Evolutionary conservation across 2,797 vertebrate species (phyloP).

Genomic region (Chromis chromis): DNA sequence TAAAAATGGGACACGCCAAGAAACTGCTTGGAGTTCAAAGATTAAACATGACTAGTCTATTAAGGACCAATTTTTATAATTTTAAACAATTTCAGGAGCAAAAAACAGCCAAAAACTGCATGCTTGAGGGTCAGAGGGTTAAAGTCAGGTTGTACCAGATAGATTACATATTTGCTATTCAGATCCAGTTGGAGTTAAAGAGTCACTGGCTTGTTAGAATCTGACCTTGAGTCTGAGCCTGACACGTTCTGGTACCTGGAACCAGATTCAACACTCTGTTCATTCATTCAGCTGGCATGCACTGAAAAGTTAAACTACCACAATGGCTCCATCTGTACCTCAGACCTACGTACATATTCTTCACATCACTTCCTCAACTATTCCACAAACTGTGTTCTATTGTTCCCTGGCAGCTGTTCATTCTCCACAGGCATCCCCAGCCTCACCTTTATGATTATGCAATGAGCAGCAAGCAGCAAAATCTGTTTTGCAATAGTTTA

Average conservation of each 20-base stretch:
- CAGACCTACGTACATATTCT: constrained; percentile 39
- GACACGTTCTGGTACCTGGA: background rate
- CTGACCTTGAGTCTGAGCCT: background rate
- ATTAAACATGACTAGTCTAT: too few species aligned
- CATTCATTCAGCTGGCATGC: constrained; percentile 17
- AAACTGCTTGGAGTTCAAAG: too few species aligned
- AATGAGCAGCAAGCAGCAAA: constrained; percentile 13
- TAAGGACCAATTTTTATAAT: too few species aligned
- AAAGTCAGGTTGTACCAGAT: background rate
- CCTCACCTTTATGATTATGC: constrained; percentile 33
- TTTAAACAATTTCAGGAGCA: too few species aligned
- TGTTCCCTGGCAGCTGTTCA: constrained; percentile 44
- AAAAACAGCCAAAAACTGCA: too few species aligned
- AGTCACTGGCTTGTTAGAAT: background rate
- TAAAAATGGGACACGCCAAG: too few species aligned
- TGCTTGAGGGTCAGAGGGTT: too few species aligned
- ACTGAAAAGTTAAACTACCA: constrained; percentile 6
- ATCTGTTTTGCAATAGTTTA: background rate
- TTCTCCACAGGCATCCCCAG: constrained; percentile 25
- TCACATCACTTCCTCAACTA: constrained; percentile 32
- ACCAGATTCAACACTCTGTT: background rate
- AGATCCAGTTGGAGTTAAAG: background rate
- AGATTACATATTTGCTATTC: constrained; percentile 15
- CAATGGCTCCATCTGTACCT: constrained; percentile 47
- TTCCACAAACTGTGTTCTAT: constrained; percentile 50